These are phyloP conservation scores for Pantherophis vulpinus DNA, from an alignment of 2,797 vertebrate genomes.

Conservation along the genomic window DNA sequence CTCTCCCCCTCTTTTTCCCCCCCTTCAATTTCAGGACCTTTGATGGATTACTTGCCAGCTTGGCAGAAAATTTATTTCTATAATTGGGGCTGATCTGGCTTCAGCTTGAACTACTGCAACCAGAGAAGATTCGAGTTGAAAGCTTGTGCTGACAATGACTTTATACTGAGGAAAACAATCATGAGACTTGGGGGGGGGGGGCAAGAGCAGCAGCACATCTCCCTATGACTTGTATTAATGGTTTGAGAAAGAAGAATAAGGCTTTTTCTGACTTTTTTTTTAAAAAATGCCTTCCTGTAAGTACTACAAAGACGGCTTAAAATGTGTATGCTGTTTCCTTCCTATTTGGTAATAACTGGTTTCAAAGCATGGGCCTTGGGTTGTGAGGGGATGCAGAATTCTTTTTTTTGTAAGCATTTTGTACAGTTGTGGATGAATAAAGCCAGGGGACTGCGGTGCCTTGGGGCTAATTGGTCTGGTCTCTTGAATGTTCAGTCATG, in stretches of 20 bases:
- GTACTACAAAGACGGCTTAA: background rate
- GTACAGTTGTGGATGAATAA: conserved; percentile 29
- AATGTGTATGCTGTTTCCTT: conserved; percentile 13
- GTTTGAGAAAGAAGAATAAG: conserved; percentile 17
- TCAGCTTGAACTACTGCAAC: background rate
- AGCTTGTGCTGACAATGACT: conserved; percentile 2
- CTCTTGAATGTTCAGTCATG: background rate
- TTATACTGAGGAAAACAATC: conserved; percentile 25
- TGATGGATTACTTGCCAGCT: conserved; percentile 94
- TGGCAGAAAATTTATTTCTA: conserved; percentile 99
- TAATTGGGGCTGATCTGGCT: conserved; percentile 86
- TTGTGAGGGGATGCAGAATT: conserved; percentile 14
- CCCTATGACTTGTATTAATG: conserved; percentile 39
- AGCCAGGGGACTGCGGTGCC: background rate
- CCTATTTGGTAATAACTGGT: conserved; percentile 20
- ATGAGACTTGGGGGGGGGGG: background rate
- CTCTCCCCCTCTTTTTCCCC: conserved; percentile 16
- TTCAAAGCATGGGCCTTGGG: background rate
- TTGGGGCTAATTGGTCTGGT: conserved; percentile 41
- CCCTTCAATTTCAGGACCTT: conserved; percentile 77
- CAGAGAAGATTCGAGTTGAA: background rate
- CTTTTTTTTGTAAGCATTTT: conserved; percentile 52
- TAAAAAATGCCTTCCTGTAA: conserved; percentile 11
- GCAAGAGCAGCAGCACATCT: background rate
- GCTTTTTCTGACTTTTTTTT: conserved; percentile 23